Evolutionary conservation across 2,113 vertebrate genomes (phyloP), one percentile per base, ranked within the genome.

Genomic region (Phodopus roborovskii): DNA sequence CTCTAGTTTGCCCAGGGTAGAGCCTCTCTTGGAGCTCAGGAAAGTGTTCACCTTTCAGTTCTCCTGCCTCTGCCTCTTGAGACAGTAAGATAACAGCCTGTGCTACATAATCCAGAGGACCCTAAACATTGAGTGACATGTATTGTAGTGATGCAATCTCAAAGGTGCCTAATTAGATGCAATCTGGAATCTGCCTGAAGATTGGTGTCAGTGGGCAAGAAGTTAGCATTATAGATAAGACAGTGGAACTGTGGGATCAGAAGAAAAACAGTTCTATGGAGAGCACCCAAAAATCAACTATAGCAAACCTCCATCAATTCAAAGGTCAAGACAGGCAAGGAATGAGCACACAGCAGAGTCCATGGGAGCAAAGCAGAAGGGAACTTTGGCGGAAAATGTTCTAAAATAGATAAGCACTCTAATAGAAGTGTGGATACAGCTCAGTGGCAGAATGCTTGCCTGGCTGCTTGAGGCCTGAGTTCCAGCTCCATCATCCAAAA

Each of bases 51-150:
- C 28, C 26, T 84, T 45, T 45, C 39, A 16, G 30, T 64, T 42
- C 58, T 82, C 78, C 50, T 64, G 58, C 58, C n/a, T 62, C n/a
- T 56, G 77, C 19, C 28, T 66, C 62, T 45, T 66, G 60, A 85
- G 42, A 22, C 39, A 42, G 15, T 6, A 33, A 7, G 26, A 66
- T 66, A 45, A 33, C 3, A 85, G 8, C 56, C 79, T 26, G 36
- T 24, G 22, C 22, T n/a, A 60, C 30, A 7, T 22, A 58, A 11
- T 15, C 58, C 42, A 48, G 11, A 2, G 5, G 48, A n/a, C 42
- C 87, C 20, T 77, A 83, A 94, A 81, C 73, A 88, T 36, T 50
- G 7, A 89, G 20, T 86, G 39, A 85, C 92, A 78, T 66, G 58
- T 62, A n/a, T 50, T 83, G 28, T 58, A 79, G 36, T 78, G n/a